Evolutionary conservation across 64 coral and sea anemone genomes (phyloP), one percentile per base, ranked within the genome.

Genomic region (Dendronephthya gigantea): DNA sequence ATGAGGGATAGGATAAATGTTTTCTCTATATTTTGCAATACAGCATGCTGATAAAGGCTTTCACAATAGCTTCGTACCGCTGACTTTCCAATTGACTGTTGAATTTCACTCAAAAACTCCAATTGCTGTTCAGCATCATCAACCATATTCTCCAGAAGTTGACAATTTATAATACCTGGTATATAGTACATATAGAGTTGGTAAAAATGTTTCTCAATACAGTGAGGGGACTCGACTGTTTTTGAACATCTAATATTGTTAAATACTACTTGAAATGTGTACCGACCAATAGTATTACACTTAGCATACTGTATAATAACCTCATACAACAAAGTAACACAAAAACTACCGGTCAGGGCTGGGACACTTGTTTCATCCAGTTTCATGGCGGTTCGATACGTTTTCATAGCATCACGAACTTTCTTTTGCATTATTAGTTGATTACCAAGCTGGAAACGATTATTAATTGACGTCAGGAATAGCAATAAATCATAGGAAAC

Each of bases 11-110:
- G n/a, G n/a, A n/a, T n/a, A n/a, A n/a, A n/a, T n/a, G n/a, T n/a
- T n/a, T n/a, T n/a, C n/a, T n/a, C n/a, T n/a, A n/a, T 45, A 6
- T 45, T 11, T 6, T 45, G 41, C 4, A 45, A 6, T 45, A 6
- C 4, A 45, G 41, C 41, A 45, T 45, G 41, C 41, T 4, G 41
- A 6, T 45, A 11, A 45, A 11, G 41, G 4, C 4, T 45, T 45
- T 6, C 41, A 45, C 4, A 6, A 45, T 45, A 45, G 11, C 11
- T 6, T 45, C 95, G 90, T 79, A 98, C 95, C 49, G 95, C 88
- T 32, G 95, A 98, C 91, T 98, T 98, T 90, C 95, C 95, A 58
- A 98, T 98, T 11, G 95, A 98, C 39, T 98, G 95, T 41, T 98
- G 95, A 59, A 98, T 98, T 88, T 98, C 95, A 85, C 91, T 98